These are phyloP conservation scores for Lasioglossum oenotherae DNA, from an alignment of 2,888 invertebrate species.

Conservation along the genomic window DNA sequence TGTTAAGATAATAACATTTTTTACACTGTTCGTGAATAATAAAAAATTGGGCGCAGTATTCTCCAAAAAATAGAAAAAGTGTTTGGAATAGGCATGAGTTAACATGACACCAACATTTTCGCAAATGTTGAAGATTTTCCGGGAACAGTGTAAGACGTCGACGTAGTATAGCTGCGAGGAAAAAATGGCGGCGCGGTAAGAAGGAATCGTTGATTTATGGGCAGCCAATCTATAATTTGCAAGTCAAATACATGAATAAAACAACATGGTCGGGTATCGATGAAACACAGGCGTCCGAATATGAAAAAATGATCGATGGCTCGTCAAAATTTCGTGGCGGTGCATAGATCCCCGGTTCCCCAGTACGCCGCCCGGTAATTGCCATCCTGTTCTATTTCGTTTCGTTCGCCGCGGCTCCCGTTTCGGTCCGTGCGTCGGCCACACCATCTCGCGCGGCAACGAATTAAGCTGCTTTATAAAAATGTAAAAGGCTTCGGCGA, in stretches of 20 bases:
- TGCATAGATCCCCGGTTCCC: slow-evolving; percentile 21
- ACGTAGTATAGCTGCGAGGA: not conserved
- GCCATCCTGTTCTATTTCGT: slow-evolving; percentile 49
- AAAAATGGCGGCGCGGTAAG: slow-evolving; percentile 30
- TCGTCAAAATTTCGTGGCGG: slow-evolving; percentile 58
- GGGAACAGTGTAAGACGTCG: not conserved
- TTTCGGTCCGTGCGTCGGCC: slow-evolving; percentile 42
- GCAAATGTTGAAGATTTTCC: not conserved
- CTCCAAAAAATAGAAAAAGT: too few species aligned
- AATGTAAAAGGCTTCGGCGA: slow-evolving; percentile 76
- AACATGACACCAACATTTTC: not conserved
- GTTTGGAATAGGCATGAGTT: too few species aligned
- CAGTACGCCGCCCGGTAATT: slow-evolving; percentile 26
- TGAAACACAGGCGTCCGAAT: slow-evolving; percentile 56
- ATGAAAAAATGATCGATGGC: slow-evolving; percentile 64
- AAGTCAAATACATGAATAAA: slow-evolving; percentile 63
- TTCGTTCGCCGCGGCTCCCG: slow-evolving; percentile 54
- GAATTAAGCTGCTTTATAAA: slow-evolving; percentile 79
- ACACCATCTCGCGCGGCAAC: slow-evolving; percentile 65
- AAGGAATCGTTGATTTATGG: slow-evolving; percentile 60
- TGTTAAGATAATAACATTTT: not conserved
- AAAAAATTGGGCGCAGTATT: too few species aligned
- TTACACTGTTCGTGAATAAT: too few species aligned
- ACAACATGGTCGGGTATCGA: slow-evolving; percentile 58
- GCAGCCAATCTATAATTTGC: slow-evolving; percentile 61